A percentile compares a stretch with the other conserved stretches of the same genome.
Conservation (phyloP, 64 coral and sea anemone genomes). For the Dendrophyllia cribrosa region DNA sequence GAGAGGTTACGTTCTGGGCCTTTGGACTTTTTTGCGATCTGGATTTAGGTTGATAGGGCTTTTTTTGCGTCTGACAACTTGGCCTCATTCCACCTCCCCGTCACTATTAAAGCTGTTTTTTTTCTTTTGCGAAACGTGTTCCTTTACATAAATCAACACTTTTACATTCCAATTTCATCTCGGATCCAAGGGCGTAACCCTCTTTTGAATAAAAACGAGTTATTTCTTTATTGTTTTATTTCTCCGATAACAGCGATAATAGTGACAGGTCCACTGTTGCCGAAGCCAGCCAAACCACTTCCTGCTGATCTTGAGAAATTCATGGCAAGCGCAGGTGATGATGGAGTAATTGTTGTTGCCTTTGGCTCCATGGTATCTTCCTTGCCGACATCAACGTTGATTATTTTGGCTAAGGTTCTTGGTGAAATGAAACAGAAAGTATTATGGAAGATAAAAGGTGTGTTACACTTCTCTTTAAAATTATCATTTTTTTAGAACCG, state of each 20-base stretch:
- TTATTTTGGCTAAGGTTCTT: conserved; percentile 21
- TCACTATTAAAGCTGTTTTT: no score
- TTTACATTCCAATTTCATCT: no score
- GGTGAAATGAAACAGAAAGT: conserved; percentile 52
- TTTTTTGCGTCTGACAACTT: no score
- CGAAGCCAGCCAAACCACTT: conserved; percentile 60
- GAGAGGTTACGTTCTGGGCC: no score
- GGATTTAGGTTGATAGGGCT: no score
- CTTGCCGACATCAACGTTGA: neutral
- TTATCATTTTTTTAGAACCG: no score
- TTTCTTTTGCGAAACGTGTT: no score
- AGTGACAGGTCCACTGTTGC: conserved; percentile 42
- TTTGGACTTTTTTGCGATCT: no score
- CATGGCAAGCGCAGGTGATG: conserved; percentile 41
- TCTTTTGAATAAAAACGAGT: no score
- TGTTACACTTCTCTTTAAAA: neutral
- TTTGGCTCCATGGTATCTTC: conserved; percentile 61
- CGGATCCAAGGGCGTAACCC: no score
- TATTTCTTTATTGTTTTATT: neutral
- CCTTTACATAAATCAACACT: no score
- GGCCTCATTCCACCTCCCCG: no score
- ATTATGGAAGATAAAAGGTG: neutral
- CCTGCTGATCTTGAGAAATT: conserved; percentile 52
- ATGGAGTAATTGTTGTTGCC: conserved; percentile 65
- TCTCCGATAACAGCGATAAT: conserved; percentile 14